Evolutionary conservation across 1,140 invertebrate species (phyloP), one percentile per base, ranked within the genome.

Genomic region (Drosophila ercepeae): DNA sequence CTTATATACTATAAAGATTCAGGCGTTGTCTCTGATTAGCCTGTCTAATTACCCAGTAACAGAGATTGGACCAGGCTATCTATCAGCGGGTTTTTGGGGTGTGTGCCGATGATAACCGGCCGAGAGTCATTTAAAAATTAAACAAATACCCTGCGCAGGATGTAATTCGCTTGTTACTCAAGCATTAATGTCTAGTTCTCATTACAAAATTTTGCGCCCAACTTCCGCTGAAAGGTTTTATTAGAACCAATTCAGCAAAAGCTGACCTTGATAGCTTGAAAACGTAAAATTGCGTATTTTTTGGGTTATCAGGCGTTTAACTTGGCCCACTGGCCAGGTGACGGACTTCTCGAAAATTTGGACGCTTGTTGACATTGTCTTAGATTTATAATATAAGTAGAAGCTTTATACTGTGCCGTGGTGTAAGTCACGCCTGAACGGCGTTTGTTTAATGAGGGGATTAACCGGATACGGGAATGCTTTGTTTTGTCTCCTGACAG

Each of bases 391-490:
- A 25, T 27, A 21, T 42, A n/a, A n/a, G n/a, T n/a, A 9, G 14
- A 42, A 45, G 57, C 75, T 42, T 65, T 70, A 53, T 57, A 18
- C 16, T n/a, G 23, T 53, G 52, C 13, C 21, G 55, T 68, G 63
- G 46, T 86, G 81, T 84, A 84, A 84, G 82, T 84, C 81, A 88
- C 81, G 73, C 76, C 76, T 78, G 13, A 46, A 32, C 29, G 27
- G 27, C 32, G 19, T 67, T 25, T 67, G 23, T 32, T 42, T 67
- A 9, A 13, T 8, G 8, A 23, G 7, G n/a, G 48, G 63, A 67
- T 67, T 67, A 53, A 1, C 21, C 46, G 45, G 21, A 52, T 44
- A 1, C 16, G 14, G 5, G 36, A 42, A 53, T 45, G 14, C 63
- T 52, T 65, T 67, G 34, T 42, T 46, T 67, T 65, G 46, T 18